Evolutionary conservation across 2,888 invertebrate genomes (phyloP).

Genomic region (Heliconius charithonia): DNA sequence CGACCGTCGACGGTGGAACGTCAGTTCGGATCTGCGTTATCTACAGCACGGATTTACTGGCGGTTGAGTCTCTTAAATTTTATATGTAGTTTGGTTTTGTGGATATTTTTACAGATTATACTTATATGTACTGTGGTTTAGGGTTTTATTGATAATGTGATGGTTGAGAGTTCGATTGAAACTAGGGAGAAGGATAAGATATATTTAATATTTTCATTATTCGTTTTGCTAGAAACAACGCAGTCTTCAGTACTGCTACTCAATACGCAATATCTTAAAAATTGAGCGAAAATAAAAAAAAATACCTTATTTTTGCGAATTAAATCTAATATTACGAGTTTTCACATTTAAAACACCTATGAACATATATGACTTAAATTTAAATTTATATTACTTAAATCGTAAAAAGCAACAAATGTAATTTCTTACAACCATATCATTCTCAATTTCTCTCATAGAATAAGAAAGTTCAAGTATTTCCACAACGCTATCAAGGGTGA

Average conservation of each 20-base stretch:
- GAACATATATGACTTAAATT: background rate
- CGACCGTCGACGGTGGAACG: conserved; percentile 58
- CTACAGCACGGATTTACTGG: conserved; percentile 43
- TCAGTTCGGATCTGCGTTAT: conserved; percentile 46
- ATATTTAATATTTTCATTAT: background rate
- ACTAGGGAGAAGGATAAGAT: background rate
- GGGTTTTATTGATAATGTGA: background rate
- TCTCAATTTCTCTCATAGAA: conserved; percentile 16
- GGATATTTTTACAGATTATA: background rate
- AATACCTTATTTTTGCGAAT: background rate
- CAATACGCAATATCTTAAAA: background rate
- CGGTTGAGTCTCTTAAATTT: conserved; percentile 35
- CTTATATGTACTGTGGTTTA: background rate
- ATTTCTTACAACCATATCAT: background rate
- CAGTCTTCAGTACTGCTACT: too few species aligned
- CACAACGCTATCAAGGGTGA: conserved; percentile 33
- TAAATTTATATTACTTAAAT: background rate
- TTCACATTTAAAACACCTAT: background rate
- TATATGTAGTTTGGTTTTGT: conserved; percentile 9
- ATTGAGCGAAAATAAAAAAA: background rate
- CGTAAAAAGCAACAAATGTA: background rate
- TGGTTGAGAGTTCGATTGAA: too few species aligned
- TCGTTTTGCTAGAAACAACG: too few species aligned
- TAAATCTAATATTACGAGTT: background rate
- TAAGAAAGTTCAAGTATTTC: conserved; percentile 27